phyloP scores from a whole-genome alignment of 1,140 invertebrate genomes.

The Homalodisca vitripennis region DNA sequence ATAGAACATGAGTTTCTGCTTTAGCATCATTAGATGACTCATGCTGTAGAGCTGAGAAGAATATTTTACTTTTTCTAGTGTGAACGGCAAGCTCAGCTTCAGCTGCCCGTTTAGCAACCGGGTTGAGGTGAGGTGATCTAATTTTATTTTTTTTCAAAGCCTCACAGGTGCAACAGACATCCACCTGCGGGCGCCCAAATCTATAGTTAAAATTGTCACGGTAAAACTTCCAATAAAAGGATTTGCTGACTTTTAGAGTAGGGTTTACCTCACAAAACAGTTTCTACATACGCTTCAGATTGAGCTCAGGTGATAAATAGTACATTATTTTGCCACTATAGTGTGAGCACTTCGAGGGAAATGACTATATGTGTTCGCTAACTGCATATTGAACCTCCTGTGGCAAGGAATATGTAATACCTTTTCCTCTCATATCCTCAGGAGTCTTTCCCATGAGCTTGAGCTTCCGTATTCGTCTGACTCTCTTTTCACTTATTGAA shows the following conservation, averaged over 20 bases:
- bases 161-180: constrained; percentile 12
- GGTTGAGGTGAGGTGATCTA: constrained; percentile 5
- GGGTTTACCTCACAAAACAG: background rate
- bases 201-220: background rate
- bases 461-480: too few relatives aligned
- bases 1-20: too few relatives aligned
- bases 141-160: constrained; percentile 1
- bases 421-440: too few relatives aligned
- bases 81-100: constrained; percentile 11
- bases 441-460: too few relatives aligned
- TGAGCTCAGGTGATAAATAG: constrained; percentile 13
- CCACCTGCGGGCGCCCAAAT: background rate
- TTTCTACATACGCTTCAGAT: constrained; percentile 4
- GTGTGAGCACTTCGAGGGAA: background rate
- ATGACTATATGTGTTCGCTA: too few relatives aligned
- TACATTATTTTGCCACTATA: constrained; percentile 7
- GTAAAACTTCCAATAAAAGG: constrained; percentile 12
- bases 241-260: constrained; percentile 8
- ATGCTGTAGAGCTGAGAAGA: constrained; percentile 3
- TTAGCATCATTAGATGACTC: too few relatives aligned
- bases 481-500: too few relatives aligned
- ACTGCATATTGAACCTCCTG: too few relatives aligned
- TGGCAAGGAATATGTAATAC: too few relatives aligned
- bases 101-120: constrained; percentile 4
- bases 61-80: background rate